phyloP scores from a whole-genome alignment of 2,888 invertebrate genomes.

The Hesperia comma region DNA sequence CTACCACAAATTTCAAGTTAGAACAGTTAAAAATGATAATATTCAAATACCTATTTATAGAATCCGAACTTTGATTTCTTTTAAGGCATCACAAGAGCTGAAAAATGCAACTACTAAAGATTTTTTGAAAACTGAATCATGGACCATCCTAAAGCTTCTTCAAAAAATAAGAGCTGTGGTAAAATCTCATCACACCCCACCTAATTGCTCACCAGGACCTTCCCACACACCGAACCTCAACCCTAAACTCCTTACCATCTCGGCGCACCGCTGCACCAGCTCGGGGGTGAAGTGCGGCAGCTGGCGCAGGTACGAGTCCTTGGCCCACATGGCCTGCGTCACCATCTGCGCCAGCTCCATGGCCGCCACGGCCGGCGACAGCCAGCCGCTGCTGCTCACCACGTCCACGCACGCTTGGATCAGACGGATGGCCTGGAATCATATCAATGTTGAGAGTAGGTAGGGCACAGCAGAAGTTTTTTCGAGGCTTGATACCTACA shows the following conservation, averaged over 20 bases:
- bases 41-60: too few species aligned
- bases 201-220: neutral
- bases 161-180: slow-evolving; percentile 15
- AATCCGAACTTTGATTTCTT: too few species aligned
- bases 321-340: slow-evolving; percentile 99
- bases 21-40: neutral
- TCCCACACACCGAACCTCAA: neutral
- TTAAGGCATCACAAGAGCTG: too few species aligned
- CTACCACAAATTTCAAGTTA: neutral
- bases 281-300: slow-evolving; percentile 97
- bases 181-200: neutral
- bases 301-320: slow-evolving; percentile 98
- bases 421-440: slow-evolving; percentile 87
- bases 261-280: slow-evolving; percentile 94
- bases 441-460: neutral
- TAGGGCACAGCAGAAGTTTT: too few species aligned
- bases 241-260: slow-evolving; percentile 85
- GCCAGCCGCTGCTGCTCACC: slow-evolving; percentile 96
- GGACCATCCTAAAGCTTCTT: too few species aligned
- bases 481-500: too few species aligned
- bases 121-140: too few species aligned
- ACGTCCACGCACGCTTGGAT: slow-evolving; percentile 99
- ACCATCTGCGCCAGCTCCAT: slow-evolving; percentile 99
- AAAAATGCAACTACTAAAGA: too few species aligned
- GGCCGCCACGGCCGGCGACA: slow-evolving; percentile 98